Evolutionary conservation across 2,888 invertebrate species (phyloP).

Genomic region (Hyles lineata): DNA sequence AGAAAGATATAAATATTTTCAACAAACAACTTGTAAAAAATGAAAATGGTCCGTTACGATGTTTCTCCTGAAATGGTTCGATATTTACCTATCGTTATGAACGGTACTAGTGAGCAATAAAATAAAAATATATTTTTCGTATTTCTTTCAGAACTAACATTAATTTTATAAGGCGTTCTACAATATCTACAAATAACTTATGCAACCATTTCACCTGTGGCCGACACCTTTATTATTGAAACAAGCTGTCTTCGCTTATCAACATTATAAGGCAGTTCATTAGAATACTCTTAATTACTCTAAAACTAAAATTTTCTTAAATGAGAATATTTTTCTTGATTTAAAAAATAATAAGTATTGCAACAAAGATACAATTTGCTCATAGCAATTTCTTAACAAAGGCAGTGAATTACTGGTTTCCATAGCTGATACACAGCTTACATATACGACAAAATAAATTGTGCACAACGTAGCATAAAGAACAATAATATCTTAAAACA

Average conservation of each 20-base stretch:
- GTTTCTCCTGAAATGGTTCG: too few species aligned
- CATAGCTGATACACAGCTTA: slow-evolving; percentile 51
- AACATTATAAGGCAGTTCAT: slow-evolving; percentile 43
- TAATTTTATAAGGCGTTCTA: slow-evolving; percentile 3
- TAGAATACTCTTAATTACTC: slow-evolving; percentile 27
- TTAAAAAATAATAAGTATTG: slow-evolving; percentile 62
- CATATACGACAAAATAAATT: slow-evolving; percentile 38
- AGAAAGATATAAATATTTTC: too few species aligned
- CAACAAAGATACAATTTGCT: slow-evolving; percentile 66
- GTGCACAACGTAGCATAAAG: slow-evolving; percentile 58
- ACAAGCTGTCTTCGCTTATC: slow-evolving; percentile 38
- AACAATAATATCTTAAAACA: slow-evolving; percentile 31
- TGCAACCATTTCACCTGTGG: background rate
- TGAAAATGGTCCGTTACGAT: too few species aligned
- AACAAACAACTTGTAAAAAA: too few species aligned
- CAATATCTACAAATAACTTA: background rate
- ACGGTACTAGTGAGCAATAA: background rate
- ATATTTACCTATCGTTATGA: background rate
- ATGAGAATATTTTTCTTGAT: slow-evolving; percentile 64
- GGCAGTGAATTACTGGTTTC: slow-evolving; percentile 81
- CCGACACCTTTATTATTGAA: slow-evolving; percentile 17
- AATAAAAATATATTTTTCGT: background rate
- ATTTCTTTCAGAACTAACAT: background rate
- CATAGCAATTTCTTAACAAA: slow-evolving; percentile 66
- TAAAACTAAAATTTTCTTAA: slow-evolving; percentile 43